phyloP scores from a whole-genome alignment of 2,797 vertebrate species.

The Myripristis jacobus region DNA sequence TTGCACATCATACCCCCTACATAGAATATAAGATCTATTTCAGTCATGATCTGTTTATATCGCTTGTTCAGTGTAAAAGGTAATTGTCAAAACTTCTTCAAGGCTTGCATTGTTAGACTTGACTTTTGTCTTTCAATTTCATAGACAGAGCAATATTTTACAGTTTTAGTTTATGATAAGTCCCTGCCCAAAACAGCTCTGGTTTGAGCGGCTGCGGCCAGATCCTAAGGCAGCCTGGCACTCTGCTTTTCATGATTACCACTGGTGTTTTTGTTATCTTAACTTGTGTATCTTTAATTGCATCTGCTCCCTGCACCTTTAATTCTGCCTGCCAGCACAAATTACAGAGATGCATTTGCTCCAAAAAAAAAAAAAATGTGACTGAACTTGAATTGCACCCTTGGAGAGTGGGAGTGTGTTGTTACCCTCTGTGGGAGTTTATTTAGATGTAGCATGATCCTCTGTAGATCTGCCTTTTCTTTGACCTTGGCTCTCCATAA shows the following conservation, averaged over 20 bases:
- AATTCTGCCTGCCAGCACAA: conserved; percentile 50
- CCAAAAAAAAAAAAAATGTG: conserved; percentile 60
- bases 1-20: conserved; percentile 35
- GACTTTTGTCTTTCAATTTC: conserved; percentile 19
- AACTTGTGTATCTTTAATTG: conserved; percentile 29
- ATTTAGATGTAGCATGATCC: conserved; percentile 56
- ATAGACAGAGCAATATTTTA: neutral
- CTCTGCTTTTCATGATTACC: neutral
- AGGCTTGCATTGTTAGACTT: conserved; percentile 16
- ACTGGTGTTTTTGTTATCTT: conserved; percentile 7
- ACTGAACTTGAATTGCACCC: conserved; percentile 58
- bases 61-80: conserved; percentile 37
- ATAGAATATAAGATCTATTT: conserved; percentile 56
- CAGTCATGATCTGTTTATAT: conserved; percentile 47
- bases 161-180: neutral
- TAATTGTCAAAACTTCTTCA: conserved; percentile 12
- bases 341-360: conserved; percentile 57
- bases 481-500: conserved; percentile 68
- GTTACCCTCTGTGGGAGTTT: conserved; percentile 42
- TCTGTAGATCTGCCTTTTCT: conserved; percentile 60
- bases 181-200: neutral
- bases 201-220: neutral
- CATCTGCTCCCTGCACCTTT: conserved; percentile 27
- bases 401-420: conserved; percentile 26
- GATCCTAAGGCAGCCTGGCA: neutral